A percentile compares a stretch with the other conserved stretches of the same genome.
Evolutionary conservation across 2,888 invertebrate genomes (phyloP).

Genomic region (Hermaeophaga mercurialis): DNA sequence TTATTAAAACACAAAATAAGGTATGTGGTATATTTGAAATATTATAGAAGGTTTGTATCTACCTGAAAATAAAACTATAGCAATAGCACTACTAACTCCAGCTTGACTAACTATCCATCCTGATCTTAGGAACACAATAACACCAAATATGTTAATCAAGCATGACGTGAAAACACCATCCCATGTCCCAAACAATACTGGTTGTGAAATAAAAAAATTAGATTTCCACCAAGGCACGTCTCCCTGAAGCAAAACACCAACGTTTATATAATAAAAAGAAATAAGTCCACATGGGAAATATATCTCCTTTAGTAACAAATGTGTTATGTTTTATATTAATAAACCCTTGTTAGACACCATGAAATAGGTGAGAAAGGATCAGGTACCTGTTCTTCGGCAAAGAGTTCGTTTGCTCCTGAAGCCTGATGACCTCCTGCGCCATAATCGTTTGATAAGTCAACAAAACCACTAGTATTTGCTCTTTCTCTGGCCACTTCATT

Average conservation of each 20-base stretch:
- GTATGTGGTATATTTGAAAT: too few relatives aligned
- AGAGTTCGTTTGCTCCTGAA: constrained; percentile 87
- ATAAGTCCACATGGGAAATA: background rate
- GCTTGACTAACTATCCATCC: constrained; percentile 98
- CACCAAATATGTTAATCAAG: constrained; percentile 96
- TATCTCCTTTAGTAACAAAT: too few relatives aligned
- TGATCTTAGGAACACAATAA: constrained; percentile 93
- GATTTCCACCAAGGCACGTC: constrained; percentile 95
- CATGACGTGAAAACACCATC: constrained; percentile 98
- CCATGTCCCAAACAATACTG: constrained; percentile 95
- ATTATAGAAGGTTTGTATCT: too few relatives aligned
- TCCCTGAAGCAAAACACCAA: constrained; percentile 61
- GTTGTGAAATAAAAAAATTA: constrained; percentile 95
- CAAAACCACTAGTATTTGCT: constrained; percentile 75
- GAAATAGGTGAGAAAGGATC: too few relatives aligned
- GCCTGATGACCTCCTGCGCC: constrained; percentile 83
- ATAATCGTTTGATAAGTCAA: constrained; percentile 76
- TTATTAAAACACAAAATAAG: too few relatives aligned
- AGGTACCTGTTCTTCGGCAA: constrained; percentile 90
- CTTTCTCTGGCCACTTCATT: constrained; percentile 59
- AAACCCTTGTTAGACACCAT: too few relatives aligned
- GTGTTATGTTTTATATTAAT: too few relatives aligned
- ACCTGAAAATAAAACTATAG: constrained; percentile 84
- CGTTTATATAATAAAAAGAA: background rate
- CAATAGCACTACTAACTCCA: constrained; percentile 78